Conservation (phyloP, 2,797 vertebrate species). For the Darevskia mixta region DNA sequence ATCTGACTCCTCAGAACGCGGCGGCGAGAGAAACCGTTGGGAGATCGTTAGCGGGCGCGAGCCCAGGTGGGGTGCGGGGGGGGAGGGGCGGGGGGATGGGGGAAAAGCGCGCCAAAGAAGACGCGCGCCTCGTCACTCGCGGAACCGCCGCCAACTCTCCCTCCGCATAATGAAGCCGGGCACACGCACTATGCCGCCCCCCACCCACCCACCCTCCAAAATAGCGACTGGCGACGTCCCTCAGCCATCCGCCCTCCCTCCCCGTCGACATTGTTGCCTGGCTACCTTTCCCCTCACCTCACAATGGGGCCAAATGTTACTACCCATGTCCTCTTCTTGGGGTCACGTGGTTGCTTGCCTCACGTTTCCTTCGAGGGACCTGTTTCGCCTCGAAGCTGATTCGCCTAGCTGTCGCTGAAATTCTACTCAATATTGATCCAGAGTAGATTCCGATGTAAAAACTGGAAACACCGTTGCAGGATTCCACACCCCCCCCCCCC, state of each 20-base stretch:
- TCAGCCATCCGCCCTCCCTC: neutral
- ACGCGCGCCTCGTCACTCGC: neutral
- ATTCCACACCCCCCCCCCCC: no score
- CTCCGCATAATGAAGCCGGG: neutral
- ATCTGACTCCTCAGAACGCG: constrained; percentile 14
- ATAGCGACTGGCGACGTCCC: no score
- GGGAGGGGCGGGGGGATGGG: neutral
- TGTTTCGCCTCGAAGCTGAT: no score
- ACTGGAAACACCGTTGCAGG: no score
- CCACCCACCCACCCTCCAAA: neutral
- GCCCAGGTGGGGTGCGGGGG: neutral
- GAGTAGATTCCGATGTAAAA: no score
- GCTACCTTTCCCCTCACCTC: neutral
- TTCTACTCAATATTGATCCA: no score
- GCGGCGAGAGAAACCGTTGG: neutral
- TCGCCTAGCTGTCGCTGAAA: no score
- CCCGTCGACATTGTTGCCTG: neutral
- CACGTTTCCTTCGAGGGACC: neutral
- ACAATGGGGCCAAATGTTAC: neutral
- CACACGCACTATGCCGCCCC: neutral
- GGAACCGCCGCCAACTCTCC: neutral
- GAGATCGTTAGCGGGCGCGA: constrained; percentile 14
- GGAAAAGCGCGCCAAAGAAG: no score
- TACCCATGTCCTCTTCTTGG: neutral
- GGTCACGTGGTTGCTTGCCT: no score